Evolutionary conservation across 2,888 invertebrate genomes (phyloP), one percentile per base, ranked within the genome.

Genomic region (Pristionchus arcanus): DNA sequence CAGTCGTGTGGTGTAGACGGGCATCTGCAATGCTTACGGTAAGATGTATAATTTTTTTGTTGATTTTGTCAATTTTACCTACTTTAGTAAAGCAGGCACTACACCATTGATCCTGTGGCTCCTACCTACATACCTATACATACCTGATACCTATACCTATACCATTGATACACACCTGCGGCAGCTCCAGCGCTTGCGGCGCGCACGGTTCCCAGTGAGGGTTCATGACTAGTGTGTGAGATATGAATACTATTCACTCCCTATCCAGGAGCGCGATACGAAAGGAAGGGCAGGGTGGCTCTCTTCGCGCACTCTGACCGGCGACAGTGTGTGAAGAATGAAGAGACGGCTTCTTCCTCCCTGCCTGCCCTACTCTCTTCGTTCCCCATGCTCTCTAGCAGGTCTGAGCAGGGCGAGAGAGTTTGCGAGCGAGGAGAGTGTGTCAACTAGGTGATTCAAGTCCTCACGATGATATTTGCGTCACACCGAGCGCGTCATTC

Each of bases 1-100:
- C 53, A 93, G 91, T 0, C 93, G 91, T 19, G 87, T 88, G 15
- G 87, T 88, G 87, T 88, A 88, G 21, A 88, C 87, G 71, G 87
- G 87, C 87, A 88, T 88, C 87, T 88, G 31, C 2, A 74, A 68
- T 68, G 42, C 11, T 11, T 9, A 49, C 9, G 42, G 9, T n/a
- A n/a, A n/a, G 42, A 7, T 3, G 5, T 63, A 9, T 49, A n/a
- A n/a, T n/a, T n/a, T n/a, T n/a, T n/a, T n/a, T n/a, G n/a, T n/a
- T n/a, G n/a, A n/a, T n/a, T n/a, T n/a, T n/a, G n/a, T n/a, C n/a
- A n/a, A n/a, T n/a, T n/a, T n/a, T n/a, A n/a, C n/a, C n/a, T n/a
- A n/a, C n/a, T n/a, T n/a, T n/a, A n/a, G n/a, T n/a, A n/a, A n/a
- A n/a, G n/a, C n/a, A n/a, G n/a, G n/a, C n/a, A n/a, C n/a, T n/a